A percentile compares a stretch with the other conserved stretches of the same genome.
Conservation (phyloP, 2,113 vertebrate species). For the Asarcornis scutulata region DNA sequence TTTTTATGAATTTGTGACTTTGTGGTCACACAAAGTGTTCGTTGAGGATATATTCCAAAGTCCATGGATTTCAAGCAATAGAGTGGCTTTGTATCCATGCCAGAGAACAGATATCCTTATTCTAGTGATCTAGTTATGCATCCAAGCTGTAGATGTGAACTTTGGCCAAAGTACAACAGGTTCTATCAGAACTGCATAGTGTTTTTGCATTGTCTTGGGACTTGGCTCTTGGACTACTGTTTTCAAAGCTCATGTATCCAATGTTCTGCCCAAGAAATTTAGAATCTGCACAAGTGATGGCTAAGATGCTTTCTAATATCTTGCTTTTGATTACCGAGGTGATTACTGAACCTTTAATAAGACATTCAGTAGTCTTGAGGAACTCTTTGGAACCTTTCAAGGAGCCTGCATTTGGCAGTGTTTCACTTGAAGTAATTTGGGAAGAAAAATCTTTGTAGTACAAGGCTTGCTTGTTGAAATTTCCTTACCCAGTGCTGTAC, state of each 20-base stretch:
- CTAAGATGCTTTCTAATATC: neutral
- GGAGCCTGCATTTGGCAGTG: neutral
- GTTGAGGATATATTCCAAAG: neutral
- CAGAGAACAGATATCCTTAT: neutral
- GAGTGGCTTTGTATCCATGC: neutral
- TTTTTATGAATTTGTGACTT: neutral
- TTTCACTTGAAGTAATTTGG: neutral
- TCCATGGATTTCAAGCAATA: neutral
- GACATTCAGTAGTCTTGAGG: neutral
- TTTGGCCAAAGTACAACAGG: neutral
- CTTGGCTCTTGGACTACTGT: neutral
- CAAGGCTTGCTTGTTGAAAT: neutral
- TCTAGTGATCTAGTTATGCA: neutral
- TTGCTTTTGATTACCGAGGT: neutral
- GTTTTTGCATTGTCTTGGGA: neutral
- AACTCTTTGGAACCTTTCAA: neutral
- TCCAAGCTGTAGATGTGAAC: neutral
- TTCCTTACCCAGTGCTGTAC: rapidly evolving
- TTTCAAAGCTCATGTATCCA: neutral
- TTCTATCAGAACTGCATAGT: neutral
- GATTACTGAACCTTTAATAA: neutral
- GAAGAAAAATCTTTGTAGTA: neutral
- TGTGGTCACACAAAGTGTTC: neutral
- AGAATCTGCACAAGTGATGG: neutral
- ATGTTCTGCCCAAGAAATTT: neutral